These are phyloP conservation scores for Crossaster papposus DNA, from an alignment of 53 echinoderm and acorn worm genomes.

Conservation along the genomic window DNA sequence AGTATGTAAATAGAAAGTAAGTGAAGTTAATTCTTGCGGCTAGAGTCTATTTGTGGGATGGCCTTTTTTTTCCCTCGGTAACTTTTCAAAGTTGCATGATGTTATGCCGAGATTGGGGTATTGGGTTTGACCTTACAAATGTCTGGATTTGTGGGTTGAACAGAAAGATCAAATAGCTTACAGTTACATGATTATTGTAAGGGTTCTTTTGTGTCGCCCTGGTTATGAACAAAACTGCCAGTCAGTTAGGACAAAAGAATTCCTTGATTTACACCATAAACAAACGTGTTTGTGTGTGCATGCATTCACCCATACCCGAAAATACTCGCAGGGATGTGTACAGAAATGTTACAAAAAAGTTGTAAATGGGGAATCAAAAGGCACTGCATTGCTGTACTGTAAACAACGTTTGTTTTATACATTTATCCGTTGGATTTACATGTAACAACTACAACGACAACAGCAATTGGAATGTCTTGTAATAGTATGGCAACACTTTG, in stretches of 20 bases:
- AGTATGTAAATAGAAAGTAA: slow-evolving; percentile 53
- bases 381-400: neutral
- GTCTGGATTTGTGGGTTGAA: neutral
- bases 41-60: slow-evolving; percentile 31
- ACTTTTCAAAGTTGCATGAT: neutral
- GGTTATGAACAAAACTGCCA: too few species aligned
- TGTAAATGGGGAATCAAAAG: neutral
- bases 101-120: neutral
- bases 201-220: neutral
- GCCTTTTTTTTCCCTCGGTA: slow-evolving; percentile 15
- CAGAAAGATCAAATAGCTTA: neutral
- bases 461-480: too few species aligned
- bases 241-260: too few species aligned
- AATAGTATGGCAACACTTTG: too few species aligned
- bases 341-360: too few species aligned
- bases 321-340: too few species aligned
- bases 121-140: neutral
- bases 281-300: neutral
- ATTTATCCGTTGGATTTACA: too few species aligned
- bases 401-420: neutral
- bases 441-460: too few species aligned
- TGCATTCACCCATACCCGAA: too few species aligned
- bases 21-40: slow-evolving; percentile 3
- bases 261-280: too few species aligned
- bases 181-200: neutral